These are phyloP conservation scores for Ischnus inquisitorius DNA, from an alignment of 2,888 invertebrate genomes.

Conservation along the genomic window DNA sequence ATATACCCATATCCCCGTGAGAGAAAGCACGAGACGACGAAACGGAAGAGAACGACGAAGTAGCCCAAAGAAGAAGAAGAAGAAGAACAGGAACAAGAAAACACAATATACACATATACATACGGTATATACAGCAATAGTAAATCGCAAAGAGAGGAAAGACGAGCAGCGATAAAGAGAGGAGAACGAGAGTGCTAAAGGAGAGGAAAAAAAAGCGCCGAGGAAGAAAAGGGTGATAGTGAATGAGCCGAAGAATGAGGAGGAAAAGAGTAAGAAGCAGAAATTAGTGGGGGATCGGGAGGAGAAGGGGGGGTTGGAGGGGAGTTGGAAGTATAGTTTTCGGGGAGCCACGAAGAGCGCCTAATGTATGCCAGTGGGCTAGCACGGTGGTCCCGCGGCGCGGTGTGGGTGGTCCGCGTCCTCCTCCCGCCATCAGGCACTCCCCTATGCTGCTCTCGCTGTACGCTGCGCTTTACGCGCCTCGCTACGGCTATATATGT, in stretches of 20 bases:
- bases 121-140: conserved; percentile 26
- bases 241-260: conserved; percentile 49
- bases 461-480: conserved; percentile 60
- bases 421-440: conserved; percentile 82
- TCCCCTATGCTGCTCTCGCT: conserved; percentile 77
- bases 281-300: conserved; percentile 40
- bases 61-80: conserved; percentile 23
- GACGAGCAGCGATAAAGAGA: conserved; percentile 74
- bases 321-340: conserved; percentile 79
- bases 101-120: conserved; percentile 5
- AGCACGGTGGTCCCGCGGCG: conserved; percentile 85
- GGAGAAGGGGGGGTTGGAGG: conserved; percentile 60
- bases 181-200: conserved; percentile 72
- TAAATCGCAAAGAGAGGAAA: conserved; percentile 63
- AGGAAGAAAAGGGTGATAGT: conserved; percentile 58
- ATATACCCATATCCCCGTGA: not conserved
- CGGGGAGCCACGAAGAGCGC: conserved; percentile 81
- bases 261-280: conserved; percentile 37
- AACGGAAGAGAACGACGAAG: conserved; percentile 7
- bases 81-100: conserved; percentile 29
- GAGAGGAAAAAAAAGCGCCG: conserved; percentile 30
- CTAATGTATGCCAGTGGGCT: conserved; percentile 85
- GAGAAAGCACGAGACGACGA: conserved; percentile 23
- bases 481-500: conserved; percentile 51
- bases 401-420: conserved; percentile 85